Base-by-base conservation (phyloP, 2,888 invertebrate genomes). In the Noctua fimbriata region DNA sequence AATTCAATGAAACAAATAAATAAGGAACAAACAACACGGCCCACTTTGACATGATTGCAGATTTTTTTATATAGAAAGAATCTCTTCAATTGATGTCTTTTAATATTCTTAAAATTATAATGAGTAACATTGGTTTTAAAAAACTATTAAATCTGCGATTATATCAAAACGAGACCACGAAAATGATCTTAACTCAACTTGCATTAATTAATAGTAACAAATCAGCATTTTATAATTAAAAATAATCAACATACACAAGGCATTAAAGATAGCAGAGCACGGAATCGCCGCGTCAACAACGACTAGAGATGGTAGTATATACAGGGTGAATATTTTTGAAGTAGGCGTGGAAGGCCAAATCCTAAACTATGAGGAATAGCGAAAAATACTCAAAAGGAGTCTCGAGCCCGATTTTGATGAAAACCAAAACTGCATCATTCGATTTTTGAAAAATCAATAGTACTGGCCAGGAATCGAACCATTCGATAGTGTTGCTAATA, bases 11-110 rank as follows among this genome's bases (percentile, higher is more conserved):
- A 70, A 79, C 67, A 79, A 55, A 60, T 69, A 67, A 84, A 69
- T 58, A 79, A 60, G 58, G 72, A 80, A 84, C 80, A 80, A 85
- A 78, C 69, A 67, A 80, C 36, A 65, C 36, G 32, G 9, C 2
- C 21, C 52, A 73, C 78, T 84, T 73, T 80, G 78, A 84, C 66
- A 87, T 85, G 21, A 87, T 81, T 28, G 84, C 87, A 87, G 77
- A 80, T 73, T 12, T 10, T 36, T 28, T 49, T 47, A 66, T 69
- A 55, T 18, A 41, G 6, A 76, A 67, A 70, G 21, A 81, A 84
- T 77, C 65, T 87, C 75, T 52, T 60, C 14, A 18, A 65, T 65
- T 49, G 16, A 44, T 84, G 85, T 85, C 75, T 84, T 87, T 85
- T 84, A 75, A 77, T 41, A 77, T 58, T 44, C 60, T 73, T 87